Conservation (phyloP, 1,140 invertebrate species). For the Dreissena rostriformis region DNA sequence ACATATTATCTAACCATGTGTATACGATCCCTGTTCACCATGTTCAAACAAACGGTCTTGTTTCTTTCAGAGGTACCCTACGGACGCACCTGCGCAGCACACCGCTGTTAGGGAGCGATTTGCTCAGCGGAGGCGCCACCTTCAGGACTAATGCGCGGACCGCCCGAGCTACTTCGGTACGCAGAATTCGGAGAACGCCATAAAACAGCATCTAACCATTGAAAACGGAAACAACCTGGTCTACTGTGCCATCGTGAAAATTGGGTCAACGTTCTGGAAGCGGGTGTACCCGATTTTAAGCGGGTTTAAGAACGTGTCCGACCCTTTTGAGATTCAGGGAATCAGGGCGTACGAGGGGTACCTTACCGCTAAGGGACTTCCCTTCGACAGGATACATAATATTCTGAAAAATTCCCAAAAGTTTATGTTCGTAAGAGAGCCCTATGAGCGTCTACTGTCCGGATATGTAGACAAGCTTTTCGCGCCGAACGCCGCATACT, state of each 20-base stretch:
- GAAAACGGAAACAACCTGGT: constrained; percentile 62
- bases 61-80: constrained; percentile 18
- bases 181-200: constrained; percentile 63
- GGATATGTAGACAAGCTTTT: constrained; percentile 77
- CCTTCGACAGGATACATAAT: constrained; percentile 64
- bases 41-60: no score
- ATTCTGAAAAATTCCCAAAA: constrained; percentile 60
- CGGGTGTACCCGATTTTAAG: constrained; percentile 68
- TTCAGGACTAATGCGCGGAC: constrained; percentile 45
- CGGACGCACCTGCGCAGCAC: not conserved
- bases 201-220: constrained; percentile 63
- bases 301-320: constrained; percentile 61
- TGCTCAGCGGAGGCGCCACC: constrained; percentile 9
- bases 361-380: constrained; percentile 62
- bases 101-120: constrained; percentile 15
- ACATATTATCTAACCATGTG: no score
- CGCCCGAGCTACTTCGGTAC: constrained; percentile 60
- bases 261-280: constrained; percentile 75
- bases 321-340: constrained; percentile 63
- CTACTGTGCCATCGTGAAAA: constrained; percentile 75
- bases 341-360: constrained; percentile 65
- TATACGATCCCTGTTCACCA: no score
- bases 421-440: constrained; percentile 75
- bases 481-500: constrained; percentile 74
- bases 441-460: constrained; percentile 71